Base-by-base conservation (phyloP, 1,140 invertebrate genomes). In the Drosophila nasuta region DNA sequence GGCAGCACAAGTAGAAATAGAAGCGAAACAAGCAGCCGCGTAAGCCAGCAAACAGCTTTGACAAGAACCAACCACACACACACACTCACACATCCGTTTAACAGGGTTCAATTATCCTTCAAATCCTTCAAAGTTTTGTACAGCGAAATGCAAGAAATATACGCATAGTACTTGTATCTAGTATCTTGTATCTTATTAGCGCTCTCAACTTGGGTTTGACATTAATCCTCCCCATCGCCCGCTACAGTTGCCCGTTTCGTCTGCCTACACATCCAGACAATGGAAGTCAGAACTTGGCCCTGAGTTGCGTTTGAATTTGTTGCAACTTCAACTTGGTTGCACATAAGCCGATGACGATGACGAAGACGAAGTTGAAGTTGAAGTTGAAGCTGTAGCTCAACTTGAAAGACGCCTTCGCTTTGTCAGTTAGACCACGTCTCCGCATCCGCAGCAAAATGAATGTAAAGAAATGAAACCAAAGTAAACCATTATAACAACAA, bases 111-210 rank as follows among this genome's bases (percentile, higher is more conserved):
- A 88, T 82, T 88, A 82, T n/a, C n/a, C n/a, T n/a, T n/a, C 73
- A 88, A 88, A 87, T 79, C 83, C 82, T 73, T 78, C 67, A 79
- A 82, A 88, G 59, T 87, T 86, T 81, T 65, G 57, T 63, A 57
- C 49, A 71, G 33, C 58, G 48, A 65, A 60, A 41, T 64, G 43
- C 11, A 48, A 46, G 62, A 54, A 69, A 69, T 63, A 45, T 8
- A 15, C 38, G 17, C 25, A n/a, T 51, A 67, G 49, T 59, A 28
- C 52, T 59, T 56, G 33, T 51, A 73, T 60, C 30, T 56, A 33
- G 33, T 43, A 73, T 48, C 54, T 78, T 71, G 76, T 78, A 69
- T 82, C 82, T 87, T 88, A 87, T 87, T 87, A 87, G 82, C 79
- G 83, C 83, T 65, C 75, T 71, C 65, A 75, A 87, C 78, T 77